Base-by-base conservation (phyloP, 2,888 invertebrate species). In the Drosophila vallismaia region DNA sequence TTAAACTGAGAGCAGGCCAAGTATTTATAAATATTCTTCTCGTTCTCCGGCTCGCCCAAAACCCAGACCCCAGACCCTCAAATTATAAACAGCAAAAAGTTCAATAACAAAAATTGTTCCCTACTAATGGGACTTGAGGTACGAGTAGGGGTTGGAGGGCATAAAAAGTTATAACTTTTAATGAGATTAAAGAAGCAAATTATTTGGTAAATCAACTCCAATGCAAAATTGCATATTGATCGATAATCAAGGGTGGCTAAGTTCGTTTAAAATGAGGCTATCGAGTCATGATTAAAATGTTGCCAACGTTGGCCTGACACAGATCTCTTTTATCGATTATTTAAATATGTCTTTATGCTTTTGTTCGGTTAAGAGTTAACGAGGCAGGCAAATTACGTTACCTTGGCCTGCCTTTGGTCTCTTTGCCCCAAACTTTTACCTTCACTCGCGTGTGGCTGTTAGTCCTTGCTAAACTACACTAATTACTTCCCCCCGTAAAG, bases 1-100 rank as follows among this genome's bases (percentile, higher is more conserved):
- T 86, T 83, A 88, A 88, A 76, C 86, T 60, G 77, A 74, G 70
- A 72, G 66, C 71, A 60, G 51, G 53, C 63, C 57, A 73, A 82
- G 79, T 83, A 88, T 83, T 88, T 86, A 82, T 74, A 88, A 79
- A 64, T 52, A 52, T 45, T 26, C 29, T 36, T 7, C 42, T 7
- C 66, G 24, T 44, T 56, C 19, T 24, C 6, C 45, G 10, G 31
- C 40, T 48, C 62, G n/a, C 14, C 14, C n/a, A n/a, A n/a, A n/a
- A n/a, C n/a, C n/a, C n/a, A n/a, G n/a, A n/a, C n/a, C n/a, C n/a
- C 12, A 8, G 24, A 9, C 40, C 40, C 67, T 63, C 70, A 86
- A 79, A 83, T 83, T 88, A 83, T 82, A 88, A 83, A 74, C 79
- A 83, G 76, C 82, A 70, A 71, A 80, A 79, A 87, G 71, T 82